Evolutionary conservation across 2,113 vertebrate species (phyloP).

Genomic region (Mastomys coucha): DNA sequence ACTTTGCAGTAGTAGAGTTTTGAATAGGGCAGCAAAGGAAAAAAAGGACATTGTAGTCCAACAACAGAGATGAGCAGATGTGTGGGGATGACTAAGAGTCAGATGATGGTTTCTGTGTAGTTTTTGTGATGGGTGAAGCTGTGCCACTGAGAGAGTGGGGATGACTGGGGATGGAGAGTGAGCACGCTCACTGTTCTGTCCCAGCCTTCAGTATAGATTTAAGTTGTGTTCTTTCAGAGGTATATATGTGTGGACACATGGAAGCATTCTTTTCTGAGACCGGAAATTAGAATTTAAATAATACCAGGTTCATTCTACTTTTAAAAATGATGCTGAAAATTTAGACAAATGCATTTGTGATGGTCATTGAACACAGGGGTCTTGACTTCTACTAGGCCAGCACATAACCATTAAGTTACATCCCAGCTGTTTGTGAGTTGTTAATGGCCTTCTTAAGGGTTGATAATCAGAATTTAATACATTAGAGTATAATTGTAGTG

Average conservation of each 20-base stretch:
- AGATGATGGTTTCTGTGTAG: constrained; percentile 64
- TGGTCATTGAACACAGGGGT: neutral
- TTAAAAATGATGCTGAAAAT: neutral
- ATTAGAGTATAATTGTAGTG: neutral
- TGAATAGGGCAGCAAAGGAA: neutral
- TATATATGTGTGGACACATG: neutral
- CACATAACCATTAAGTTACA: neutral
- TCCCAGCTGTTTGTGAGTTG: neutral
- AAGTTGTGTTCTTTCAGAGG: neutral
- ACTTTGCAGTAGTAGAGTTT: constrained; percentile 22
- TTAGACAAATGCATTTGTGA: neutral
- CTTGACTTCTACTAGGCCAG: no score
- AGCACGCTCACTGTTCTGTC: neutral
- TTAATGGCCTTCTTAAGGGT: neutral
- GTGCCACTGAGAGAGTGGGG: constrained; percentile 21
- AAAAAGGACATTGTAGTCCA: constrained; percentile 17
- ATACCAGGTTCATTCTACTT: constrained; percentile 28
- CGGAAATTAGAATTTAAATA: constrained; percentile 50
- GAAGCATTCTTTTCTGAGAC: constrained; percentile 28
- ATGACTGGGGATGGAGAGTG: neutral
- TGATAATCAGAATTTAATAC: constrained; percentile 12
- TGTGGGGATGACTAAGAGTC: constrained; percentile 65
- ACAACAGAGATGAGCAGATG: constrained; percentile 13
- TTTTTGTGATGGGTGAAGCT: constrained; percentile 58
- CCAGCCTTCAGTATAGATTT: neutral